Percentiles rank a stretch among this genome's conserved stretches.
Evolutionary conservation across 2,797 vertebrate genomes (phyloP).

Genomic region (Cossypha heuglini): DNA sequence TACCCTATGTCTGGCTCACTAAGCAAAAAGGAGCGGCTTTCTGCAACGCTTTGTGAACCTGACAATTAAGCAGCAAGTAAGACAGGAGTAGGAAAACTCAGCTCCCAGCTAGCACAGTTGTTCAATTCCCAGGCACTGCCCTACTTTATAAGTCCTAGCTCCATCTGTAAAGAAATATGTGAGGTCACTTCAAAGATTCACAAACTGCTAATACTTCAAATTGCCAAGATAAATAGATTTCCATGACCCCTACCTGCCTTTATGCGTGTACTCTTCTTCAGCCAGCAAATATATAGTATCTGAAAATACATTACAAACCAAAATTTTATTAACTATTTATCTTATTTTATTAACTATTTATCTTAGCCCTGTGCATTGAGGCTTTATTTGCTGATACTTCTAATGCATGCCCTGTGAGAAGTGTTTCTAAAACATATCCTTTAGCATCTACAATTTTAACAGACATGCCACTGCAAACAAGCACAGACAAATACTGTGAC

Average conservation of each 20-base stretch:
- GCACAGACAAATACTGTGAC: background rate
- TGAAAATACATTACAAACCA: background rate
- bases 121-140: background rate
- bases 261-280: background rate
- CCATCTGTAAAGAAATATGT: background rate
- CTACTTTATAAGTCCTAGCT: background rate
- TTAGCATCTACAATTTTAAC: background rate
- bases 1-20: background rate
- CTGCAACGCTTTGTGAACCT: background rate
- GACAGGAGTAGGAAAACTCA: background rate
- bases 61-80: background rate
- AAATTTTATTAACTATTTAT: background rate
- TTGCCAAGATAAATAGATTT: background rate
- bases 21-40: background rate
- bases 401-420: background rate
- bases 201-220: background rate
- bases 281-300: background rate
- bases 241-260: background rate
- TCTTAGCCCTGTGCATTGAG: background rate
- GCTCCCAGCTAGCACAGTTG: background rate
- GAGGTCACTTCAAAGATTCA: background rate
- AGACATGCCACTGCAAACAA: conserved; percentile 31
- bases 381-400: background rate
- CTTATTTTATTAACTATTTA: background rate
- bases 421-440: background rate